Percentiles rank a stretch among this genome's conserved stretches.
phyloP scores from a whole-genome alignment of 1,140 invertebrate species.

The Pseudomyrmex concolor region DNA sequence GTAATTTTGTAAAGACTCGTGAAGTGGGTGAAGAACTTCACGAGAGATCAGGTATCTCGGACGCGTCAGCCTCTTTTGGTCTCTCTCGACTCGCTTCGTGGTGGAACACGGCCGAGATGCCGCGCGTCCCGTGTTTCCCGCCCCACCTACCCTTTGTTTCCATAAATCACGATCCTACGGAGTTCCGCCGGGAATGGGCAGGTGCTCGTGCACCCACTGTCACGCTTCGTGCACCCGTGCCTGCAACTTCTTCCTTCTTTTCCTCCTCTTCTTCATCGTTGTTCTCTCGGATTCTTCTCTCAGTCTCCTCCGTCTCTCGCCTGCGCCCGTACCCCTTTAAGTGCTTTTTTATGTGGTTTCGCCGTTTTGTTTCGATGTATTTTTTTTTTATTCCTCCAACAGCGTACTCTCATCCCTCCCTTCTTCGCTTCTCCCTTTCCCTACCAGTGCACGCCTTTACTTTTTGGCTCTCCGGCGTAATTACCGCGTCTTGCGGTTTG shows the following conservation, averaged over 20 bases:
- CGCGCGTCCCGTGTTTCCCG: slow-evolving; percentile 65
- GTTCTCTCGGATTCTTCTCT: slow-evolving; percentile 23
- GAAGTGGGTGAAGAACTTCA: neutral
- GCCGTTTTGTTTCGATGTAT: slow-evolving; percentile 78
- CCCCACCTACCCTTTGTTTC: slow-evolving; percentile 75
- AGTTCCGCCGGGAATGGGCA: slow-evolving; percentile 80
- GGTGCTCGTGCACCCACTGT: slow-evolving; percentile 84
- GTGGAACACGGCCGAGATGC: slow-evolving; percentile 44
- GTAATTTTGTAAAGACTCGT: slow-evolving; percentile 12
- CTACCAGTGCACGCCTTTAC: slow-evolving; percentile 53
- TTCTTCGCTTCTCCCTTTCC: neutral
- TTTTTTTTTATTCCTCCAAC: slow-evolving; percentile 71
- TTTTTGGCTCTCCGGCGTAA: slow-evolving; percentile 73
- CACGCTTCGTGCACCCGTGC: slow-evolving; percentile 83
- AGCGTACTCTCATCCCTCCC: slow-evolving; percentile 35
- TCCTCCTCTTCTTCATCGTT: slow-evolving; percentile 33
- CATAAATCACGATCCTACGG: slow-evolving; percentile 79
- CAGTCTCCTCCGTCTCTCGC: slow-evolving; percentile 5
- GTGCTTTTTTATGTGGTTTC: slow-evolving; percentile 82
- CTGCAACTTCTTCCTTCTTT: slow-evolving; percentile 70
- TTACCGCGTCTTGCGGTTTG: slow-evolving; percentile 78
- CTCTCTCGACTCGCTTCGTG: slow-evolving; percentile 31
- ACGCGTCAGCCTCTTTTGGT: slow-evolving; percentile 8
- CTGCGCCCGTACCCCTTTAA: slow-evolving; percentile 72
- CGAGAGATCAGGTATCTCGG: neutral